phyloP scores from a whole-genome alignment of 2,113 vertebrate genomes.

The Brienomyrus longianalis region DNA sequence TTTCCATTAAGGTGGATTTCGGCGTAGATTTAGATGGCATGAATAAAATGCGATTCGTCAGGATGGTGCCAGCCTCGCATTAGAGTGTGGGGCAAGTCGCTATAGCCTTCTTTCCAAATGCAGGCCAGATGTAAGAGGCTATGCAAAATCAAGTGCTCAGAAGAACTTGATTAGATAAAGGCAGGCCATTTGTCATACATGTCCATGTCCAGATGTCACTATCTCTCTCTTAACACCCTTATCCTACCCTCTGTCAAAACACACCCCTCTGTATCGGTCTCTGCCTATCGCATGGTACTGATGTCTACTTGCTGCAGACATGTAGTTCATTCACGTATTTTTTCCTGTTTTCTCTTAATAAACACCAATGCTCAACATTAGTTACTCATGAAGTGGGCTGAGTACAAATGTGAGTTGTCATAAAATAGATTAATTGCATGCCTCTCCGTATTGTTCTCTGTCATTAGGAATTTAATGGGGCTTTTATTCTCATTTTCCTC shows the following conservation, averaged over 20 bases:
- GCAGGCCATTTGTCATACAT: not conserved
- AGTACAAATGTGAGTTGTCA: not conserved
- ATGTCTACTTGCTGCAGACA: not conserved
- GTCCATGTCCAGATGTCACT: not conserved
- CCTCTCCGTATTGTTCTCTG: not conserved
- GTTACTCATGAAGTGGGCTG: not conserved
- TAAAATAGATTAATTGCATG: not conserved
- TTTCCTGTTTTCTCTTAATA: not conserved
- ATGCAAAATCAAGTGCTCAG: not conserved
- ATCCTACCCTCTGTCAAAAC: not conserved
- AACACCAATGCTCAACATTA: slow-evolving; percentile 1
- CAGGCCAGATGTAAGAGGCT: not conserved
- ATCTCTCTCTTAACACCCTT: not conserved
- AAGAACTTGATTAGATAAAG: slow-evolving; percentile 10
- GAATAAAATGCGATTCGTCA: not conserved
- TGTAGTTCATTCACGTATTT: not conserved
- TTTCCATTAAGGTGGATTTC: not conserved
- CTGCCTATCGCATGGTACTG: not conserved
- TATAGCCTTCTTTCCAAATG: not conserved
- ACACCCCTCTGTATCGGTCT: not conserved
- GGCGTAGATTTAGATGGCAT: not conserved
- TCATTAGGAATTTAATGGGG: not conserved
- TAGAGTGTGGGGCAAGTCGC: not conserved
- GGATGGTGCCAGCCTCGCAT: not conserved
- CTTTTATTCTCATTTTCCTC: not conserved